These are phyloP conservation scores for Paratrypauchen microcephalus DNA, from an alignment of 2,797 vertebrate genomes.

Conservation along the genomic window DNA sequence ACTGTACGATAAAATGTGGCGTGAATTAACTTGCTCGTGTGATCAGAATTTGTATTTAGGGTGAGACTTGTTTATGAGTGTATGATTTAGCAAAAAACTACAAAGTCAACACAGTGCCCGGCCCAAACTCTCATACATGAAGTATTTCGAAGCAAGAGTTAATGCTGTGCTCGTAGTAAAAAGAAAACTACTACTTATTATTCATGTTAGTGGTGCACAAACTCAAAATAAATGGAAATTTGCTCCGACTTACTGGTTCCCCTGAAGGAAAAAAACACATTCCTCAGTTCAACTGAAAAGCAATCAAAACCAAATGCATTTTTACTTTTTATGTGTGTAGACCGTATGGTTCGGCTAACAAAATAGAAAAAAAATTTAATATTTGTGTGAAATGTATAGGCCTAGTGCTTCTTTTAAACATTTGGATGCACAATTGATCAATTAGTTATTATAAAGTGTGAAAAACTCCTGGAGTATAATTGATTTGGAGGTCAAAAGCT, in stretches of 20 bases:
- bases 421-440: no score
- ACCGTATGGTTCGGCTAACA: not conserved
- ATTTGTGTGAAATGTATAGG: not conserved
- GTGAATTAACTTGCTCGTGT: not conserved
- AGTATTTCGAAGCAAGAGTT: no score
- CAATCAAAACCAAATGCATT: not conserved
- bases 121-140: no score
- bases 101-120: not conserved
- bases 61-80: not conserved
- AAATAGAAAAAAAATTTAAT: not conserved
- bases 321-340: not conserved
- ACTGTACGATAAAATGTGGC: not conserved
- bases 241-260: not conserved
- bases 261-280: not conserved
- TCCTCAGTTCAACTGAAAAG: not conserved
- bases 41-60: not conserved
- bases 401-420: not conserved
- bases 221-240: not conserved
- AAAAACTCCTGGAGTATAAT: not conserved
- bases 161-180: not conserved
- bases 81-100: not conserved
- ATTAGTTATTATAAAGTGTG: no score
- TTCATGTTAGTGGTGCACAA: not conserved
- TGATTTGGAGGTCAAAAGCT: not conserved
- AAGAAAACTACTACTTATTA: not conserved